Evolutionary conservation across 1,140 invertebrate species (phyloP).

Genomic region (Scaptomyza pallida): DNA sequence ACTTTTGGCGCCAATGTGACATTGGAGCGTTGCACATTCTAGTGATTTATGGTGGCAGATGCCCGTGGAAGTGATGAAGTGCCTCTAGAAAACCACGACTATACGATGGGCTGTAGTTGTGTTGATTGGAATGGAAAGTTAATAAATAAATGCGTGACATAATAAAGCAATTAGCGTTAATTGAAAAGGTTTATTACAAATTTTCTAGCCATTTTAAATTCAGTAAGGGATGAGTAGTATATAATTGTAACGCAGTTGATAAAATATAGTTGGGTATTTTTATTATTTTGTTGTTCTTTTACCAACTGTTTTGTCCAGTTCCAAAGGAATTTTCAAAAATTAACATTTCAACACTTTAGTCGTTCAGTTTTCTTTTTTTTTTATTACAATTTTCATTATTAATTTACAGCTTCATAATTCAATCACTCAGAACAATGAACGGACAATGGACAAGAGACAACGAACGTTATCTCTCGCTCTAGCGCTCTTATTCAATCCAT

Average conservation of each 20-base stretch:
- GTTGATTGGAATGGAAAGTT: neutral
- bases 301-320: no score
- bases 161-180: neutral
- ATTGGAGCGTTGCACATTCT: slow-evolving; percentile 47
- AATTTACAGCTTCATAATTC: slow-evolving; percentile 18
- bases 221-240: no score
- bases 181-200: neutral
- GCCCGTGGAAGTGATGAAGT: slow-evolving; percentile 41
- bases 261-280: no score
- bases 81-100: slow-evolving; percentile 1
- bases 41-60: slow-evolving; percentile 60
- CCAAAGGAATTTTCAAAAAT: neutral
- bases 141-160: neutral
- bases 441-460: slow-evolving; percentile 1
- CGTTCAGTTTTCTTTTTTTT: no score
- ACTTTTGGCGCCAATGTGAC: slow-evolving; percentile 71
- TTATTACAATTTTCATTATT: slow-evolving; percentile 10
- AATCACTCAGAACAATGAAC: slow-evolving; percentile 7
- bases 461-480: neutral
- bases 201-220: no score
- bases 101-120: neutral
- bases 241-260: no score
- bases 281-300: no score
- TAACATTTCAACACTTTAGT: neutral
- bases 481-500: neutral